Evolutionary conservation across 2,797 vertebrate genomes (phyloP), one percentile per base, ranked within the genome.

Genomic region (Phaenicophaeus curvirostris): DNA sequence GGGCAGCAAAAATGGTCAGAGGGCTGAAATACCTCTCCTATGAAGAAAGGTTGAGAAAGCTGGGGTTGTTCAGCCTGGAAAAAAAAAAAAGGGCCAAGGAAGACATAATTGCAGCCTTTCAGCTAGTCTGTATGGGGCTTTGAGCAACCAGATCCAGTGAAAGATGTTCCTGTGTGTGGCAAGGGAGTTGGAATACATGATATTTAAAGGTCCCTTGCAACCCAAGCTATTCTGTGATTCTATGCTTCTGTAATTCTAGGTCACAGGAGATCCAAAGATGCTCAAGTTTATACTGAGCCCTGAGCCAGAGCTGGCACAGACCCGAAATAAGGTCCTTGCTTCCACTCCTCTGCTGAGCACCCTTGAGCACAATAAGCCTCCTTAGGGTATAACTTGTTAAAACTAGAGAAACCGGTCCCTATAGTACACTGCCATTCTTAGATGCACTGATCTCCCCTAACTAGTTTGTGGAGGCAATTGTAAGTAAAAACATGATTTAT

Each of bases 81-180:
- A 62, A 46, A n/a, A n/a, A 39, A 15, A n/a, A 35, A 55, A 81
- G 21, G 31, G 13, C 77, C 5, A 6, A 5, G 20, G 15, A 17
- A 65, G 10, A 51, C 6, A 13, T 54, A 30, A 21, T 7, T 16
- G 46, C 14, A 25, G 6, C 11, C 19, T 58, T 46, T 7, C 15
- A 41, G 7, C 6, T 27, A 37, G 17, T 5, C 4, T 44, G 51
- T 28, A 44, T 4, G 15, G 21, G 33, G 9, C 18, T 89, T 57
- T 54, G 57, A 58, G 42, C 42, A 63, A 21, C 3, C 27, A 44
- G 31, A 16, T 53, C 25, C 9, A 41, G 54, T 28, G 23, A 15
- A 59, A 53, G 31, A 23, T 31, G 11, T 44, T 9, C 24, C 31
- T 50, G 19, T 8, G 3, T 5, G 20, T 0, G 0, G 39, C 33